These are phyloP conservation scores for Amiota communis DNA, from an alignment of 2,888 invertebrate genomes.

Conservation along the genomic window DNA sequence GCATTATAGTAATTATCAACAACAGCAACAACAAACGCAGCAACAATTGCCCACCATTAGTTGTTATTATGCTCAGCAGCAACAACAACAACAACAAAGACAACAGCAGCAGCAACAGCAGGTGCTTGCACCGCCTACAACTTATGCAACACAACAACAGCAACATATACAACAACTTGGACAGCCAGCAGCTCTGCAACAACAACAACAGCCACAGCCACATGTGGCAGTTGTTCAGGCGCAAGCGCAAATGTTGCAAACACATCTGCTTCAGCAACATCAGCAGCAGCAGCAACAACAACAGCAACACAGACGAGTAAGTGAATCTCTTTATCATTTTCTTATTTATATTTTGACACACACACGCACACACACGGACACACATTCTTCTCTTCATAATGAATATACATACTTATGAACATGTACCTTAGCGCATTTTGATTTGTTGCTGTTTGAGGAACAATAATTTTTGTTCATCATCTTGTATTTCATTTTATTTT, in stretches of 20 bases:
- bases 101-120: conserved; percentile 45
- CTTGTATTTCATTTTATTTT: background rate
- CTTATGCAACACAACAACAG: conserved; percentile 38
- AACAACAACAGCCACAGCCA: conserved; percentile 36
- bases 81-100: conserved; percentile 19
- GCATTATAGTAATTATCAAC: conserved; percentile 43
- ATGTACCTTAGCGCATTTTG: conserved; percentile 14
- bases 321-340: background rate
- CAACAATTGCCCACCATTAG: conserved; percentile 18
- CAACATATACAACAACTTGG: conserved; percentile 33
- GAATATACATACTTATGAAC: background rate
- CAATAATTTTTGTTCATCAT: background rate
- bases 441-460: conserved; percentile 17
- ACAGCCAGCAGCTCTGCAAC: conserved; percentile 28
- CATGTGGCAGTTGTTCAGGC: conserved; percentile 44
- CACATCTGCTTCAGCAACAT: conserved; percentile 24
- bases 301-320: conserved; percentile 12
- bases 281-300: conserved; percentile 39
- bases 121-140: conserved; percentile 4
- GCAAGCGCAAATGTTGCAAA: conserved; percentile 18
- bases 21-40: conserved; percentile 44
- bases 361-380: conserved; percentile 6
- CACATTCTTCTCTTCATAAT: background rate
- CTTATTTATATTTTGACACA: background rate
- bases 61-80: conserved; percentile 20